Base-by-base conservation (phyloP, 2,888 invertebrate genomes). In the Agrotis segetum region DNA sequence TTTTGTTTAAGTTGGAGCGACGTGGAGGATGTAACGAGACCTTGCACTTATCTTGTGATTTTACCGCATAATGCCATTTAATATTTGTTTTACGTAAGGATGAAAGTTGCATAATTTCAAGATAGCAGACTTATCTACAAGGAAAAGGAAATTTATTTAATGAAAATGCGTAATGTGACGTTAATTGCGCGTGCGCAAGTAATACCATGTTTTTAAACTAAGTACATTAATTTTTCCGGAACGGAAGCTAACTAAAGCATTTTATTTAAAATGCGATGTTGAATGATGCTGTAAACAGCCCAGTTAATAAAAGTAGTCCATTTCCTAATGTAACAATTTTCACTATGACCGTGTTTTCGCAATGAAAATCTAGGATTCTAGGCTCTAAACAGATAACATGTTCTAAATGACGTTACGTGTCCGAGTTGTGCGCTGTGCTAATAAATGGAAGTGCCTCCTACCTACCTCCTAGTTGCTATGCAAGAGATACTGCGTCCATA, bases 401-500 rank as follows among this genome's bases (percentile, higher is more conserved):
- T 19, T 52, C 73, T 69, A 69, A 74, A 74, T 64, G 68, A 79
- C 50, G 69, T 77, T 67, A 67, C 60, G 60, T 77, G 60, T 73
- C 63, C 52, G 59, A 68, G 49, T 70, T 61, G 66, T 67, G 69
- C 63, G 56, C 55, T 71, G 63, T 81, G 74, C 67, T 81, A 68
- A 81, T 63, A 67, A 44, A 66, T 70, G 47, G 66, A 46, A 49
- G 70, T 66, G 59, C 55, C 55, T 62, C 24, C 67, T 72, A 68
- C 52, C 55, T 62, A 68, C 52, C 55, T 62, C 24, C 67, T 72
- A 68, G 79, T 82, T 70, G 63, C 82, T 81, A 75, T 70, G 75
- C 82, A 72, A 82, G 65, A 77, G 56, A 65, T 59, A 65, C 75
- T 75, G 67, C 67, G 50, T 67, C 75, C 60, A 75, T 75, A 74